Percentiles rank a stretch among this genome's conserved stretches.
Evolutionary conservation across 2,888 invertebrate genomes (phyloP).

Genomic region (Lasiommata megera): DNA sequence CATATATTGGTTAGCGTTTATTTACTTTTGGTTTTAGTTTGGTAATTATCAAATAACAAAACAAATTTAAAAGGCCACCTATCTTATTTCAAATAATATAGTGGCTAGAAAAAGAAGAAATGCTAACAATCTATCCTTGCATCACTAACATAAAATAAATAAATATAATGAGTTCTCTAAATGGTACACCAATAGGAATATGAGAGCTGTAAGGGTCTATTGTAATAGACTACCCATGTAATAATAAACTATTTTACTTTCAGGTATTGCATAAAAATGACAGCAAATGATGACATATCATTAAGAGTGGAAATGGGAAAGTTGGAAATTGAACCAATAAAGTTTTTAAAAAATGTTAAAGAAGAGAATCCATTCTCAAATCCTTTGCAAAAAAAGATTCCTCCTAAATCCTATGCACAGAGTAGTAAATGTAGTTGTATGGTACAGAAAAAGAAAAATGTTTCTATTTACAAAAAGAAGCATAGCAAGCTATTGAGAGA

Average conservation of each 20-base stretch:
- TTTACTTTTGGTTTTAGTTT: no score
- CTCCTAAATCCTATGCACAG: slow-evolving; percentile 38
- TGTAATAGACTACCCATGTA: neutral
- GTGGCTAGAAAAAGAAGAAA: no score
- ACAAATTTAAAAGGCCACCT: no score
- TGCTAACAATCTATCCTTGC: no score
- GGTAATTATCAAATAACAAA: no score
- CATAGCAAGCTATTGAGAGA: slow-evolving; percentile 77
- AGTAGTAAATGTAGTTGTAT: slow-evolving; percentile 56
- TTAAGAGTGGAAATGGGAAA: slow-evolving; percentile 78
- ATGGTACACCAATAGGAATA: no score
- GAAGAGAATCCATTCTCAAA: slow-evolving; percentile 61
- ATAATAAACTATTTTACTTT: slow-evolving; percentile 17
- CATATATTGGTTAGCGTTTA: no score
- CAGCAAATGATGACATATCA: slow-evolving; percentile 66
- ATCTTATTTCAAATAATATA: no score
- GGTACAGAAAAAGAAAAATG: slow-evolving; percentile 45
- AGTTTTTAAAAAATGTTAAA: slow-evolving; percentile 44
- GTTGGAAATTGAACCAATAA: slow-evolving; percentile 78
- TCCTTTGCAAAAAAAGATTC: slow-evolving; percentile 37
- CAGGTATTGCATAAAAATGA: slow-evolving; percentile 45
- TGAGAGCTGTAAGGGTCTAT: no score
- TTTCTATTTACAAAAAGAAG: slow-evolving; percentile 61
- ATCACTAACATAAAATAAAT: no score
- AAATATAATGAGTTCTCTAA: no score